Percentiles rank a stretch among this genome's conserved stretches.
phyloP scores from a whole-genome alignment of 1,140 invertebrate genomes.

The Euwallacea fornicatus region DNA sequence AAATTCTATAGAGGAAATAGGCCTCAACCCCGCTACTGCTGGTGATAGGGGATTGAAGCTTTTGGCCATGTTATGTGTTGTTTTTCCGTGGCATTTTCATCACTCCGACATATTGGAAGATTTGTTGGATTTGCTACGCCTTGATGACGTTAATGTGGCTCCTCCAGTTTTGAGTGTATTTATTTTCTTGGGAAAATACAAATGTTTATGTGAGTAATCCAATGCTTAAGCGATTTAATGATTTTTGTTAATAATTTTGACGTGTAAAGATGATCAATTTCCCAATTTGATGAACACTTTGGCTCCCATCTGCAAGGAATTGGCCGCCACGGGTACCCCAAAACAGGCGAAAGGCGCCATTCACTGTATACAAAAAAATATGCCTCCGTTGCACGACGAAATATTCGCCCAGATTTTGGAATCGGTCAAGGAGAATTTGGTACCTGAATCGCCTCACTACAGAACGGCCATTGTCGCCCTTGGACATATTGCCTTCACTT shows the following conservation, averaged over 20 bases:
- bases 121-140: conserved; percentile 74
- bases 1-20: conserved; percentile 72
- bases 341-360: conserved; percentile 97
- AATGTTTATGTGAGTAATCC: conserved; percentile 67
- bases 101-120: conserved; percentile 80
- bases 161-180: conserved; percentile 80
- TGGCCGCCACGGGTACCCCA: conserved; percentile 83
- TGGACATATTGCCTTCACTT: conserved; percentile 91
- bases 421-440: conserved; percentile 72
- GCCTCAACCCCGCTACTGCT: conserved; percentile 75
- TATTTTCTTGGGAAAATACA: conserved; percentile 86
- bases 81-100: conserved; percentile 91
- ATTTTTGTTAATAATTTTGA: conserved; percentile 34
- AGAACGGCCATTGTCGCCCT: conserved; percentile 90
- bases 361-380: conserved; percentile 86
- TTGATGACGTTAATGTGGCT: conserved; percentile 82
- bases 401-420: conserved; percentile 89
- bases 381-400: conserved; percentile 74
- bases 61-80: conserved; percentile 81
- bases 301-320: conserved; percentile 82
- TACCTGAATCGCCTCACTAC: conserved; percentile 80
- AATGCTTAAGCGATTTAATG: conserved; percentile 22
- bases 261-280: conserved; percentile 67
- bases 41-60: conserved; percentile 81
- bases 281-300: conserved; percentile 71